A percentile compares a stretch with the other conserved stretches of the same genome.
Conservation (phyloP, 2,888 invertebrate genomes). For the Ormyrus pomaceus region DNA sequence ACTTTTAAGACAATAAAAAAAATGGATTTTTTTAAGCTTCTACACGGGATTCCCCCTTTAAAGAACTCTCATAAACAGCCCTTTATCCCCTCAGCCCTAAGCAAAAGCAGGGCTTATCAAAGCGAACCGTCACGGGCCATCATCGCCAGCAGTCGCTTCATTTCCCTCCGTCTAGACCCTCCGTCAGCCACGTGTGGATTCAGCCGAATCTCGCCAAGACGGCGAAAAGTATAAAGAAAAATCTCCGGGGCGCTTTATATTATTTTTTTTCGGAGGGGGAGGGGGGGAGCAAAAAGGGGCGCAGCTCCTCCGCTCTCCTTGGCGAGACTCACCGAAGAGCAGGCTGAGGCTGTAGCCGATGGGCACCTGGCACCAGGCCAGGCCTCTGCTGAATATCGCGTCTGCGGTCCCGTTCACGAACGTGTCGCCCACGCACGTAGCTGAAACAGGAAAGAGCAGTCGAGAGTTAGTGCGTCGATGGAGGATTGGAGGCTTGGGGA, state of each 20-base stretch:
- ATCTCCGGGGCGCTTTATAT: not conserved
- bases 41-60: too few relatives aligned
- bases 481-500: too few relatives aligned
- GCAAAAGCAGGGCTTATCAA: not conserved
- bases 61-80: too few relatives aligned
- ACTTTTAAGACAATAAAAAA: too few relatives aligned
- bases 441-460: constrained; percentile 63
- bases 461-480: too few relatives aligned
- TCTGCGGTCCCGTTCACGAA: constrained; percentile 86
- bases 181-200: too few relatives aligned
- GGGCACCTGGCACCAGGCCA: constrained; percentile 84
- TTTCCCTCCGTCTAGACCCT: not conserved
- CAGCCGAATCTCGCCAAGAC: too few relatives aligned
- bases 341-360: constrained; percentile 84
- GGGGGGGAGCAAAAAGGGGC: not conserved
- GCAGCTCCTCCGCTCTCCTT: not conserved
- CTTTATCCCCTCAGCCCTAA: too few relatives aligned
- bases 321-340: constrained; percentile 78
- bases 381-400: constrained; percentile 79
- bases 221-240: too few relatives aligned
- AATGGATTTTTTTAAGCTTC: too few relatives aligned
- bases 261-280: not conserved
- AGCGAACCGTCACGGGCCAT: not conserved
- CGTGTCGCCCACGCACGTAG: constrained; percentile 81
- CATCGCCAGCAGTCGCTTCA: not conserved